phyloP scores from a whole-genome alignment of 2,888 invertebrate species.

The Meta bourneti region DNA sequence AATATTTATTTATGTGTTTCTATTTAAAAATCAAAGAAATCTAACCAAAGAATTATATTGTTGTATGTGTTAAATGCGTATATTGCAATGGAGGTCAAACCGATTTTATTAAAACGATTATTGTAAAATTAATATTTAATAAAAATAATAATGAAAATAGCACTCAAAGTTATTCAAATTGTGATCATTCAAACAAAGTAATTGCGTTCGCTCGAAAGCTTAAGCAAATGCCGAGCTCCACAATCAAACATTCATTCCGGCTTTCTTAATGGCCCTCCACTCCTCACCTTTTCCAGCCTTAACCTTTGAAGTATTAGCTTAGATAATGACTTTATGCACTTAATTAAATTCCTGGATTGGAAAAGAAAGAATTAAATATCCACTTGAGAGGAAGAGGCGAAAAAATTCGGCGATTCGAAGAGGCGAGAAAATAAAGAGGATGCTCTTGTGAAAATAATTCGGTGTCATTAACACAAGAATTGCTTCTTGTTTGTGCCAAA shows the following conservation, averaged over 20 bases:
- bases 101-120: too few relatives aligned
- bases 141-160: too few relatives aligned
- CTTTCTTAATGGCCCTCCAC: neutral
- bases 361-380: constrained; percentile 10
- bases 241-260: constrained; percentile 12
- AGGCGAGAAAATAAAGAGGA: neutral
- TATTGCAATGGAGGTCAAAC: too few relatives aligned
- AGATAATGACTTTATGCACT: constrained; percentile 31
- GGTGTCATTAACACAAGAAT: constrained; percentile 53
- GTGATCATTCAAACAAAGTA: too few relatives aligned
- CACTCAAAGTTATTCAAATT: too few relatives aligned
- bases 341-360: constrained; percentile 15
- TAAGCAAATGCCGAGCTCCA: neutral
- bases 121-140: too few relatives aligned
- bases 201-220: too few relatives aligned
- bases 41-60: too few relatives aligned
- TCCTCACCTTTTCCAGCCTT: constrained; percentile 3
- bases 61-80: too few relatives aligned
- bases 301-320: neutral
- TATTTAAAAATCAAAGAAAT: too few relatives aligned
- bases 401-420: neutral
- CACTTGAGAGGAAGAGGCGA: neutral
- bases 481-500: constrained; percentile 32
- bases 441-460: constrained; percentile 39
- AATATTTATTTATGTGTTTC: too few relatives aligned